Base-by-base conservation (phyloP, 2,888 invertebrate species). In the Busseola fusca region DNA sequence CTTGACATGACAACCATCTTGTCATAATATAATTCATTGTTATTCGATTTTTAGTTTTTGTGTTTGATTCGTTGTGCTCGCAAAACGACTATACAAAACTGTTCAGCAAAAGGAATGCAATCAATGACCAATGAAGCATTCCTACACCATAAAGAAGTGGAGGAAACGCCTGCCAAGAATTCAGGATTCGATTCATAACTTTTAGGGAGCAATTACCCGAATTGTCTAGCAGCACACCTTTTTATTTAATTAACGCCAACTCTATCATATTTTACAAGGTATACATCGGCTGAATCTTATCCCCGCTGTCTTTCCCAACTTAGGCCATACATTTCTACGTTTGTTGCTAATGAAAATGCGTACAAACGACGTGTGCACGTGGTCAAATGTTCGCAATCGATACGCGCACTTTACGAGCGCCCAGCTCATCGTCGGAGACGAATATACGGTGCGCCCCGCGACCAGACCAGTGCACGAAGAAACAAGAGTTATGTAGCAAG, bases 291-390 rank as follows among this genome's bases (percentile, higher is more conserved):
- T 30, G 2, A 40, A 57, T 56, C 25, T 65, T 52, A 57, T 37
- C 12, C 27, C 67, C 84, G 84, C 80, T 72, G 16, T 45, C 57
- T 69, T 81, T 60, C 18, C 34, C 37, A 63, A 56, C 69, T 63
- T 50, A 62, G 64, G 60, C 72, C 79, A 71, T 76, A 62, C 64
- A 64, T 77, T 67, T 72, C 72, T 79, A 78, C 81, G 78, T 83
- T 84, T 82, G 81, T 80, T 78, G 83, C 86, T 89, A 91, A 90
- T 90, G 89, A 88, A 87, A 87, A 86, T 84, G 84, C 87, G 82
- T 84, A 84, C 84, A 82, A 84, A 81, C 86, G 78, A 79, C 82
- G 76, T 76, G 80, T 81, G 84, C 86, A 84, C 85, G 85, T 84
- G 87, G 81, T 75, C 81, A 67, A 83, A 71, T 76, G 84, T 81